Evolutionary conservation across 1,140 invertebrate species (phyloP), one percentile per base, ranked within the genome.

Genomic region (Drosophila asahinai): DNA sequence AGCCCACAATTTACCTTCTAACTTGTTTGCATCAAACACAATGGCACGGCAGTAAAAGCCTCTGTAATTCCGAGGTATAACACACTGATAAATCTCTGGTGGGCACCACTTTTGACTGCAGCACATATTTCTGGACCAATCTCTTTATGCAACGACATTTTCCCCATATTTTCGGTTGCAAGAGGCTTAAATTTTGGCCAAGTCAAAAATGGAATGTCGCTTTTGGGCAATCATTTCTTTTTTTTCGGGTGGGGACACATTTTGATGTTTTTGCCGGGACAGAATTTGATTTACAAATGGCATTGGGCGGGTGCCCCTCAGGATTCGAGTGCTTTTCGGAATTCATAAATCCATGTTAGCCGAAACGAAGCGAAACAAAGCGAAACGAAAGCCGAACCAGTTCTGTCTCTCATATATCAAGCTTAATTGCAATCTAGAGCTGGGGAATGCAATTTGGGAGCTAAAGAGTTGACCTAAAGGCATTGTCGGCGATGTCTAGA

Each of bases 341-440:
- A 70, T 57, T 77, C 75, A 78, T 78, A 78, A 78, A 78, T 78
- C 65, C 66, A 63, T 71, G 76, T 63, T 58, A 30, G 25, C 51
- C 40, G 19, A 60, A 74, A 70, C 7, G 30, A 70, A 17, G 25
- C 67, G 30, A 71, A 71, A 71, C 67, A 52, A 70, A 54, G 36
- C 60, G 30, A 70, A 54, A 52, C 73, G 71, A 77, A 76, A 49
- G 64, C 74, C 40, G 74, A 59, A 55, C 57, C 75, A 57, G 49
- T 77, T 78, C 70, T 43, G 45, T 19, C 75, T 45, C 75, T 47
- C 75, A 78, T 78, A 78, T 78, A 62, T 78, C 75, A 78, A 36
- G 51, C 75, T 70, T 78, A 78, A 78, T 78, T 78, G 75, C 75
- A 78, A 78, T 78, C 60, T 65, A 70, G 64, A 40, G 38, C 45